Base-by-base conservation (phyloP, 2,888 invertebrate genomes). In the Troides helena region DNA sequence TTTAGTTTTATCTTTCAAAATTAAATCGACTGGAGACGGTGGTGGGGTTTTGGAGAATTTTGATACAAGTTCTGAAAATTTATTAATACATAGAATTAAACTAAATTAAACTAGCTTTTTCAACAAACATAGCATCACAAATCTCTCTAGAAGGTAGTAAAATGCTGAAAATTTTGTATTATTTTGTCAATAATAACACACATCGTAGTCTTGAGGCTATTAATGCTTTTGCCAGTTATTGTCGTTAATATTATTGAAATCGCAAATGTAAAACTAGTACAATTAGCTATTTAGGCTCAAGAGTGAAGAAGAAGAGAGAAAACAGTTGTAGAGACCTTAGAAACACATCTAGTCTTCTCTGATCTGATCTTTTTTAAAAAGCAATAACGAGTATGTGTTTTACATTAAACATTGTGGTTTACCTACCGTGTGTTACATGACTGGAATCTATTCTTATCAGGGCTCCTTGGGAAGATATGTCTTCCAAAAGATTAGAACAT, bases 21-120 rank as follows among this genome's bases (percentile, higher is more conserved):
- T 92, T 79, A 95, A 93, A 84, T 95, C 95, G 68, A 95, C 95
- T 57, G 95, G 95, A 76, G 95, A 95, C 10, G 95, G 95, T 65
- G 95, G 95, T 73, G 95, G 95, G 71, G 95, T 95, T 83, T 95
- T 95, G 56, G 95, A 94, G 78, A 94, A 93, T 81, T 94, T 94
- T 69, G 95, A 94, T 72, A 93, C 94, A 77, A 94, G 87, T 89
- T 94, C 95, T 95, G 87, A 72, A 89, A 87, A 73, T 53, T n/a
- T 6, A 53, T 46, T 46, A 53, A 53, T 53, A 53, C 18, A n/a
- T 18, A 14, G 5, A 53, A 7, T 18, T 53, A 4, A 5, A n/a
- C n/a, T 6, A 5, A 18, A n/a, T 0, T 53, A 53, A 53, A n/a
- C 53, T 46, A 46, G 46, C 5, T 30, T 30, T 46, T 46, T 14